Conservation (phyloP, 2,113 vertebrate genomes). For the Coreoperca whiteheadi region DNA sequence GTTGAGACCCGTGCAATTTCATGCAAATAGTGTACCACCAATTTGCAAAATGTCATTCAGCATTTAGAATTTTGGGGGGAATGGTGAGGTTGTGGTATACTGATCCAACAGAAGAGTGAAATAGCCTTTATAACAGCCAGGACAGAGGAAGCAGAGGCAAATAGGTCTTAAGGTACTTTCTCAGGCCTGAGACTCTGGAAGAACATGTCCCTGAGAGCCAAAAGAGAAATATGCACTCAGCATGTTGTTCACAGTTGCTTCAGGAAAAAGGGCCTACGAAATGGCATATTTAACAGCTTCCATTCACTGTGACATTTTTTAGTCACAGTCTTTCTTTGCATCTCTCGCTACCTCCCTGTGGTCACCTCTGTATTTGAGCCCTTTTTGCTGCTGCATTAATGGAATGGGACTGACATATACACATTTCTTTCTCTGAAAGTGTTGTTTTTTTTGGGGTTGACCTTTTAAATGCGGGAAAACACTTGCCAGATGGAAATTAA, state of each 20-base stretch:
- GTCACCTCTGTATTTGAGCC: slow-evolving; percentile 49
- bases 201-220: slow-evolving; percentile 16
- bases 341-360: slow-evolving; percentile 39
- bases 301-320: slow-evolving; percentile 67
- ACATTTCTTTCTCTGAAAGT: slow-evolving; percentile 34
- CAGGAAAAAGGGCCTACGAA: slow-evolving; percentile 34
- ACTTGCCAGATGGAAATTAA: slow-evolving; percentile 35
- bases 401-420: slow-evolving; percentile 15
- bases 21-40: slow-evolving; percentile 36
- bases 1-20: slow-evolving; percentile 11
- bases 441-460: slow-evolving; percentile 19
- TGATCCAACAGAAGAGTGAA: slow-evolving; percentile 9
- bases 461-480: slow-evolving; percentile 56
- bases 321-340: slow-evolving; percentile 21
- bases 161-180: slow-evolving; percentile 32
- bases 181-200: slow-evolving; percentile 4
- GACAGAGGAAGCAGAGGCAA: slow-evolving; percentile 6
- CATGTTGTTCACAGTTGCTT: slow-evolving; percentile 40
- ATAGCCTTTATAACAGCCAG: neutral
- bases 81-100: neutral
- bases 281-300: slow-evolving; percentile 68
- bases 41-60: slow-evolving; percentile 49
- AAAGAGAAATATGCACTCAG: slow-evolving; percentile 54
- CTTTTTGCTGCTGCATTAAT: slow-evolving; percentile 49
- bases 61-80: neutral